phyloP scores from a whole-genome alignment of 1,140 invertebrate genomes.

The Periplaneta americana region DNA sequence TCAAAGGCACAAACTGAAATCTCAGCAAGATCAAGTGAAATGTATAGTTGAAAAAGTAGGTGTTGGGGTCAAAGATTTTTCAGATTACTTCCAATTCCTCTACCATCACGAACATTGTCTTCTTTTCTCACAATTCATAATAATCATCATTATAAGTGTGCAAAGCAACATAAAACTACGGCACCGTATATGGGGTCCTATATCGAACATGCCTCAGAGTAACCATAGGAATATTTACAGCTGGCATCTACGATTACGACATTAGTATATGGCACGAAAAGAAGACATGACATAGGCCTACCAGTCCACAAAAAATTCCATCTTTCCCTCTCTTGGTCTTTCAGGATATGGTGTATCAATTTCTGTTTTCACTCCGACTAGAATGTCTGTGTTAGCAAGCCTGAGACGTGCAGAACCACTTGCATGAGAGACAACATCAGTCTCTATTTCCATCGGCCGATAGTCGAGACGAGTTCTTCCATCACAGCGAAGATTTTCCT shows the following conservation, averaged over 20 bases:
- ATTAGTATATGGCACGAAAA: conserved; percentile 3
- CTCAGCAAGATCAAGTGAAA: too few species aligned
- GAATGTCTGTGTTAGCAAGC: conserved; percentile 85
- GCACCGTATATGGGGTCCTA: too few species aligned
- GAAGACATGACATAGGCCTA: conserved; percentile 37
- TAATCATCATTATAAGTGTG: too few species aligned
- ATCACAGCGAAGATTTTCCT: conserved; percentile 86
- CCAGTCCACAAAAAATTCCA: conserved; percentile 97
- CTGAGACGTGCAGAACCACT: conserved; percentile 84
- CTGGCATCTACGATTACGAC: not conserved
- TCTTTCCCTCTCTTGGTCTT: conserved; percentile 71
- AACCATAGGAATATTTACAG: not conserved
- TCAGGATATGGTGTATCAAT: conserved; percentile 72
- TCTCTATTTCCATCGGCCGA: conserved; percentile 85
- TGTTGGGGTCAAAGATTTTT: too few species aligned
- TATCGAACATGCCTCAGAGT: too few species aligned
- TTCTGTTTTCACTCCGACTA: conserved; percentile 91
- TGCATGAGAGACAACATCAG: conserved; percentile 80
- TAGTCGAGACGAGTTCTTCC: conserved; percentile 81
- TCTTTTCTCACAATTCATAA: too few species aligned
- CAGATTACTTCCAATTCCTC: too few species aligned
- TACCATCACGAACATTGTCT: too few species aligned
- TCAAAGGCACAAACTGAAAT: too few species aligned
- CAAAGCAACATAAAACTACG: too few species aligned
- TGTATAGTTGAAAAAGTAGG: too few species aligned